phyloP scores from a whole-genome alignment of 2,113 vertebrate genomes.

The Siphamia tubifer region DNA sequence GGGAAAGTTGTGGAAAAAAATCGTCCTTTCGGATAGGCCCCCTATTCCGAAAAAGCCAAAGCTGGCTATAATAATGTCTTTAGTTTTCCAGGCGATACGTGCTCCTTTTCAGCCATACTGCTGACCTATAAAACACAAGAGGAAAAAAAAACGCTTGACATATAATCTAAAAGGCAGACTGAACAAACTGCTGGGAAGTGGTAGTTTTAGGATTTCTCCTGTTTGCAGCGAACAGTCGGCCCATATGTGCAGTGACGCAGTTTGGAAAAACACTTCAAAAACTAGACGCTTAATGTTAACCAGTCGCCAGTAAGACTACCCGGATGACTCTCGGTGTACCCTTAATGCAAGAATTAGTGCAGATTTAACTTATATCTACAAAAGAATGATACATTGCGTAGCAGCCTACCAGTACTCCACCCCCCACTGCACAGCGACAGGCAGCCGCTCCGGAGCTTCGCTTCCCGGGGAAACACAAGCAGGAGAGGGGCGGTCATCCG shows the following conservation, averaged over 20 bases:
- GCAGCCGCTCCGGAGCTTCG: conserved; percentile 50
- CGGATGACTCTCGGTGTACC: not conserved
- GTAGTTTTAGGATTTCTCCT: conserved; percentile 44
- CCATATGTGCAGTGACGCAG: conserved; percentile 77
- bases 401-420: conserved; percentile 8
- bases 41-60: conserved; percentile 68
- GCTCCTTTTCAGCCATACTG: conserved; percentile 78
- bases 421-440: conserved; percentile 32
- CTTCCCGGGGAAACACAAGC: conserved; percentile 34
- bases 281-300: conserved; percentile 33
- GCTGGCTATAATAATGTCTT: conserved; percentile 77
- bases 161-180: not conserved
- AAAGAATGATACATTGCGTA: conserved; percentile 2
- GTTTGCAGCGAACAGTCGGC: conserved; percentile 49
- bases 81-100: conserved; percentile 74
- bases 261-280: conserved; percentile 74
- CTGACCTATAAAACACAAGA: conserved; percentile 75
- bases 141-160: conserved; percentile 30
- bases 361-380: conserved; percentile 10
- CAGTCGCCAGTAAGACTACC: not conserved
- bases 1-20: conserved; percentile 75
- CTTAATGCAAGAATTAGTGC: not conserved
- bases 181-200: conserved; percentile 19
- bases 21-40: conserved; percentile 62
- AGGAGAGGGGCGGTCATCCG: conserved; percentile 24